Conservation (phyloP, 1,140 invertebrate species). For the Aplysia californica region DNA sequence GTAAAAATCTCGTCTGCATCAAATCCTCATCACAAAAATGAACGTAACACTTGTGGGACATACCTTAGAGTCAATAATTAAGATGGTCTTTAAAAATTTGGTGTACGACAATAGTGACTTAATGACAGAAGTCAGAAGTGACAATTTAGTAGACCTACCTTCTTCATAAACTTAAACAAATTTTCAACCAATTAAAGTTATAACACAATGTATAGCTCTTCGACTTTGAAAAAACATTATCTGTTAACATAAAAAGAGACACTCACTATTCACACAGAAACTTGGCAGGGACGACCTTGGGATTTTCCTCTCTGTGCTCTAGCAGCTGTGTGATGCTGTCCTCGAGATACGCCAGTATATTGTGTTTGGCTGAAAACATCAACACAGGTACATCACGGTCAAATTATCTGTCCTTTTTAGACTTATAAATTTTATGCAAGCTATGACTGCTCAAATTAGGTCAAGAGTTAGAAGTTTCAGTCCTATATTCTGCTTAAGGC, state of each 20-base stretch:
- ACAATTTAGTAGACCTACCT: too few relatives aligned
- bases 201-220: background rate
- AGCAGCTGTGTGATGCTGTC: constrained; percentile 64
- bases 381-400: background rate
- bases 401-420: background rate
- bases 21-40: background rate
- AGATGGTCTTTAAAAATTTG: background rate
- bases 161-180: constrained; percentile 3
- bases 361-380: constrained; percentile 48
- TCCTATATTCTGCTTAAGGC: too few relatives aligned
- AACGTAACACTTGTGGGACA: background rate
- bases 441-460: too few relatives aligned
- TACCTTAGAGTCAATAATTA: background rate
- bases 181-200: too few relatives aligned
- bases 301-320: constrained; percentile 64
- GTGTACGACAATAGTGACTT: too few relatives aligned
- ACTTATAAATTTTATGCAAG: background rate
- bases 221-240: background rate
- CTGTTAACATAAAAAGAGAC: background rate
- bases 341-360: constrained; percentile 65
- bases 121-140: too few relatives aligned
- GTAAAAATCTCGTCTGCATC: background rate
- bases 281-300: constrained; percentile 64
- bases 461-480: too few relatives aligned
- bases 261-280: constrained; percentile 68